These are phyloP conservation scores for Mystacides longicornis DNA, from an alignment of 2,888 invertebrate genomes.

Conservation along the genomic window DNA sequence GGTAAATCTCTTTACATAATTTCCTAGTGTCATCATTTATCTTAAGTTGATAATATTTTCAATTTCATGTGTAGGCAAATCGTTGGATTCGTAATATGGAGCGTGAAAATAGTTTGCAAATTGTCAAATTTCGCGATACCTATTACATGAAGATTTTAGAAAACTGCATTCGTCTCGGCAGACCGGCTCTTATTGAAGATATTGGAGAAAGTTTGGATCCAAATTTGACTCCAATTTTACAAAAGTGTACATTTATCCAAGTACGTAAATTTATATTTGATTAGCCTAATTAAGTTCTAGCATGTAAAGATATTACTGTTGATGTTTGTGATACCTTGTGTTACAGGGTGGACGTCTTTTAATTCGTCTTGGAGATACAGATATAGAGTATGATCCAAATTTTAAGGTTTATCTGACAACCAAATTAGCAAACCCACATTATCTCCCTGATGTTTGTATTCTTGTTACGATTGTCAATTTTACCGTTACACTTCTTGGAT, in stretches of 20 bases:
- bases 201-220: slow-evolving; percentile 84
- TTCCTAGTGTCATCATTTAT: neutral
- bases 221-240: slow-evolving; percentile 71
- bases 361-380: slow-evolving; percentile 77
- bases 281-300: neutral
- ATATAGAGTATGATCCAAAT: slow-evolving; percentile 81
- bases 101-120: slow-evolving; percentile 59
- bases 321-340: neutral
- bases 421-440: slow-evolving; percentile 88
- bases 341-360: slow-evolving; percentile 67
- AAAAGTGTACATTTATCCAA: slow-evolving; percentile 71
- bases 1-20: slow-evolving; percentile 36
- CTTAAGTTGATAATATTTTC: neutral
- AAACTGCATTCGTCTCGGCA: slow-evolving; percentile 74
- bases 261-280: slow-evolving; percentile 34
- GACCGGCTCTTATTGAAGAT: slow-evolving; percentile 82
- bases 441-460: slow-evolving; percentile 85
- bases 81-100: slow-evolving; percentile 91
- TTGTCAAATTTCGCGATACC: slow-evolving; percentile 72
- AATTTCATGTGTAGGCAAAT: slow-evolving; percentile 56
- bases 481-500: slow-evolving; percentile 79
- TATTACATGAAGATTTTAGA: slow-evolving; percentile 72
- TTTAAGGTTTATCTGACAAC: slow-evolving; percentile 88
- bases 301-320: neutral
- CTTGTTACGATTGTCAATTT: slow-evolving; percentile 91